phyloP scores from a whole-genome alignment of 1,140 invertebrate genomes.

The Drosophila sucinea region DNA sequence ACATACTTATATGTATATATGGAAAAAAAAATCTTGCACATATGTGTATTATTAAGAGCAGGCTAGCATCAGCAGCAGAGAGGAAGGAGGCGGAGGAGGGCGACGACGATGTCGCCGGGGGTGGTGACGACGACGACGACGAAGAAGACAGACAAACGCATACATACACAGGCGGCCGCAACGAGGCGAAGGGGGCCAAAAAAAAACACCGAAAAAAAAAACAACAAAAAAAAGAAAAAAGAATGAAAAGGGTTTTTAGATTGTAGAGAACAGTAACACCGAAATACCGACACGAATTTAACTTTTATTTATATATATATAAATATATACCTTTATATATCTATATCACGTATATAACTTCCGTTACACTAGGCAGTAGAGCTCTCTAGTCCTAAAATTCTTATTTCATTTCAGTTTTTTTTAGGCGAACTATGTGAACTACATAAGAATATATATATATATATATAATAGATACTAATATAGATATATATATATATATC shows the following conservation, averaged over 20 bases:
- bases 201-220: conserved; percentile 14
- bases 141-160: conserved; percentile 52
- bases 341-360: neutral
- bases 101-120: conserved; percentile 20
- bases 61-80: conserved; percentile 31
- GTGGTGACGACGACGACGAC: conserved; percentile 13
- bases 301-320: neutral
- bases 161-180: conserved; percentile 55
- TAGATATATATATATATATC: conserved; percentile 24
- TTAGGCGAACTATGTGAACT: conserved; percentile 16
- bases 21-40: conserved; percentile 16
- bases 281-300: neutral
- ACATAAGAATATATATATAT: conserved; percentile 30
- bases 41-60: conserved; percentile 40
- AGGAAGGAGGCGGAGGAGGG: conserved; percentile 27
- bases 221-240: neutral
- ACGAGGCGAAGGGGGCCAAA: conserved; percentile 14
- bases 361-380: neutral
- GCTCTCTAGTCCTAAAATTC: conserved; percentile 3
- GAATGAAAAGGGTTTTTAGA: neutral
- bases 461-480: neutral
- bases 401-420: conserved; percentile 1
- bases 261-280: neutral
- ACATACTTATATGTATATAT: conserved; percentile 20
- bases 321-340: neutral